A percentile compares a stretch with the other conserved stretches of the same genome.
These are phyloP conservation scores for Agapornis canus DNA, from an alignment of 2,797 vertebrate species.

Conservation along the genomic window DNA sequence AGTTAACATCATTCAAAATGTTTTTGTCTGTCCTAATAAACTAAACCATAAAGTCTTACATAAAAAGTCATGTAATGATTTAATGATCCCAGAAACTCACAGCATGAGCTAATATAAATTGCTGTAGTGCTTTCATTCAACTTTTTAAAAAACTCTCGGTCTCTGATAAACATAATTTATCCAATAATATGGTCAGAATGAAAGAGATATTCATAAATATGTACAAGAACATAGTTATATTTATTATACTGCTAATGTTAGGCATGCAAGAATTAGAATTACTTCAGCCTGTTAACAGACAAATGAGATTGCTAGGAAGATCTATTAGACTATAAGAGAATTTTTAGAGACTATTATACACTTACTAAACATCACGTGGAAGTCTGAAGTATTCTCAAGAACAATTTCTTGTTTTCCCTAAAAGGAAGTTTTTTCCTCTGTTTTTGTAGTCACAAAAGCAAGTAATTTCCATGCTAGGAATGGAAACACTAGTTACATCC, in stretches of 20 bases:
- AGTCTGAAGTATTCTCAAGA: not conserved
- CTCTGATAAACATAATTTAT: not conserved
- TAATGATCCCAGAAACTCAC: not conserved
- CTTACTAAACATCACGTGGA: not conserved
- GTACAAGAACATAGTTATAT: not conserved
- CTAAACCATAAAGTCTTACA: not conserved
- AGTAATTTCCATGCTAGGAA: not conserved
- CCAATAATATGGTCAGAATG: not conserved
- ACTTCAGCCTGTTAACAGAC: not conserved
- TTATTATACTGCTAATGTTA: not conserved
- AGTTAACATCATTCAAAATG: not conserved
- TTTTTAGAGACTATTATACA: not conserved
- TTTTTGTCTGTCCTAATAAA: slow-evolving; percentile 16
- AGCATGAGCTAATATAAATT: not conserved
- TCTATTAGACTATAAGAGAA: not conserved
- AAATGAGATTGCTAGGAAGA: not conserved
- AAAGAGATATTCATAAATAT: not conserved
- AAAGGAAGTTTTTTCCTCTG: not conserved
- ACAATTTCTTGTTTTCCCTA: not conserved
- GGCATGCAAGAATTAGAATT: not conserved
- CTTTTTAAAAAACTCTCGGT: not conserved
- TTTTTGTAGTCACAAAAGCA: not conserved
- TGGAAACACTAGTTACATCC: not conserved
- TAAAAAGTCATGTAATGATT: not conserved
- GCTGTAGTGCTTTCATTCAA: not conserved